Conservation (phyloP, 2,888 invertebrate species). For the Hermodice carunculata region DNA sequence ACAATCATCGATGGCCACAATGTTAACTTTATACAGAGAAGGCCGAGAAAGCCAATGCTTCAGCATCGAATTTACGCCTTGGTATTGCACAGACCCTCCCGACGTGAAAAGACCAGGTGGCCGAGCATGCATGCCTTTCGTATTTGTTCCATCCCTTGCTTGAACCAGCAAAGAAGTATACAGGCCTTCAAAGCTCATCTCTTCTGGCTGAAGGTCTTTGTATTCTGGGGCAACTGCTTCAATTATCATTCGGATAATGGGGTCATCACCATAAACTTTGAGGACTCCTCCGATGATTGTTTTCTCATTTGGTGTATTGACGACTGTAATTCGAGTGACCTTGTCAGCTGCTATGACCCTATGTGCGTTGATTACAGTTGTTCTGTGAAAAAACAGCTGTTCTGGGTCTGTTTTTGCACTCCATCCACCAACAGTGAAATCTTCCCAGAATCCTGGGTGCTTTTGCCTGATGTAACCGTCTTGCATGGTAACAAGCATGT, state of each 20-base stretch:
- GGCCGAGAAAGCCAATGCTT: conserved; percentile 8
- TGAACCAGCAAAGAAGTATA: background rate
- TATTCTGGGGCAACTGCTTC: background rate
- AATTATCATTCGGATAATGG: background rate
- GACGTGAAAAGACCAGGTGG: background rate
- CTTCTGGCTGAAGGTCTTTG: background rate
- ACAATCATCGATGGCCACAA: background rate
- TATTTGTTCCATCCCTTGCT: background rate
- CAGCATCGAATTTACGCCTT: background rate
- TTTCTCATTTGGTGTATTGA: background rate
- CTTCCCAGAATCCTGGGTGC: background rate
- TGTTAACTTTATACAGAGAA: background rate
- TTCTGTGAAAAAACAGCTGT: background rate
- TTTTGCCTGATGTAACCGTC: background rate
- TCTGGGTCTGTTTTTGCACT: background rate
- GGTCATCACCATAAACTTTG: conserved; percentile 6
- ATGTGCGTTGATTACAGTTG: background rate
- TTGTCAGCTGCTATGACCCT: background rate
- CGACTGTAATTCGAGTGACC: background rate
- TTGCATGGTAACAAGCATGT: background rate
- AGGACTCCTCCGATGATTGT: background rate
- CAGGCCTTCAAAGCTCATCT: conserved; percentile 13
- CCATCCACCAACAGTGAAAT: background rate
- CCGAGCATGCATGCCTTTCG: conserved; percentile 4
- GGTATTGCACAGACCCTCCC: conserved; percentile 10